Percentiles rank a stretch among this genome's conserved stretches.
Evolutionary conservation across 2,797 vertebrate genomes (phyloP).

Genomic region (Zalophus californianus): DNA sequence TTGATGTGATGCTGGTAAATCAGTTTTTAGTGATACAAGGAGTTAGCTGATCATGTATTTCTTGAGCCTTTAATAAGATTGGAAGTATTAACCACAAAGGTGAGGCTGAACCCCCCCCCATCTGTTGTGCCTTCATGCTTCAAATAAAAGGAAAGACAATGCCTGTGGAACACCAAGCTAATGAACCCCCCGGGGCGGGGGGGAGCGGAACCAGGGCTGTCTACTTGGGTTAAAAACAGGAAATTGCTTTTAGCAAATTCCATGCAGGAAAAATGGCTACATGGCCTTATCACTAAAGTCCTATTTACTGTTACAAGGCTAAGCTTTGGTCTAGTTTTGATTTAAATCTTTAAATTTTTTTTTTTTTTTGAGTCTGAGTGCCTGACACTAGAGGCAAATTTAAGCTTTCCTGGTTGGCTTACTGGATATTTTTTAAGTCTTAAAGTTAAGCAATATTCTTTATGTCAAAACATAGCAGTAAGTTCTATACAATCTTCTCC

Average conservation of each 20-base stretch:
- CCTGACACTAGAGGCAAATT: slow-evolving; percentile 49
- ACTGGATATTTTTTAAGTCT: slow-evolving; percentile 34
- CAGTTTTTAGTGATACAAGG: slow-evolving; percentile 74
- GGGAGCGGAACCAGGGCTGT: slow-evolving; percentile 76
- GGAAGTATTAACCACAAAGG: slow-evolving; percentile 83
- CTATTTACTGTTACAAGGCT: neutral
- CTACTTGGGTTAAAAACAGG: slow-evolving; percentile 82
- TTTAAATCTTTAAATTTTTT: slow-evolving; percentile 62
- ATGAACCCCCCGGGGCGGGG: slow-evolving; percentile 86
- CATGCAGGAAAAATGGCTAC: slow-evolving; percentile 71
- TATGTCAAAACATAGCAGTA: neutral
- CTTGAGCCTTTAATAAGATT: slow-evolving; percentile 87
- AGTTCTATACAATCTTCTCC: neutral
- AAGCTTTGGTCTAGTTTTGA: slow-evolving; percentile 39
- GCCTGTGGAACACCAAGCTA: slow-evolving; percentile 82
- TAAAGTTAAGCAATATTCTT: slow-evolving; percentile 60
- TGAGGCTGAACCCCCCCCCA: slow-evolving; percentile 76
- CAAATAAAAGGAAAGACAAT: slow-evolving; percentile 76
- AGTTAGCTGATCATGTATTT: slow-evolving; percentile 77
- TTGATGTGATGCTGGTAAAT: slow-evolving; percentile 85
- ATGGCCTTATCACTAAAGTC: slow-evolving; percentile 32
- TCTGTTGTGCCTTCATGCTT: slow-evolving; percentile 64
- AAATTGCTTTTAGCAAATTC: slow-evolving; percentile 86
- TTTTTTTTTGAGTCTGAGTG: neutral
- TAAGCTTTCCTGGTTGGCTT: slow-evolving; percentile 11